Evolutionary conservation across 2,888 invertebrate species (phyloP).

Genomic region (Spisula solida): DNA sequence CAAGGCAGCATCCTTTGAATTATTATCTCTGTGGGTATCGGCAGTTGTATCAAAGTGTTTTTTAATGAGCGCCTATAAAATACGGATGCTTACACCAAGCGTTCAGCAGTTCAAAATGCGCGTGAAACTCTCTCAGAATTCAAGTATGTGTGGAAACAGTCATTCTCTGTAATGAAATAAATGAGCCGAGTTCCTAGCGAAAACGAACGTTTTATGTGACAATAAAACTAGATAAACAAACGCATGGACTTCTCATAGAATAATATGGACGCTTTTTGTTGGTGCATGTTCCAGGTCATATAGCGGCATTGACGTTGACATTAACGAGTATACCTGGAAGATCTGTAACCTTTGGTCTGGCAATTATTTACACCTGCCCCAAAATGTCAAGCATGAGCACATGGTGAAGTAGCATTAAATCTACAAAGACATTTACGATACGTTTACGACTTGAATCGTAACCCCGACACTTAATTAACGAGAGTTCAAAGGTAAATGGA

Average conservation of each 20-base stretch:
- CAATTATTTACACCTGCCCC: neutral
- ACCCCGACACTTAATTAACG: neutral
- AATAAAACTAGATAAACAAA: slow-evolving; percentile 5
- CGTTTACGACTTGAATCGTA: neutral
- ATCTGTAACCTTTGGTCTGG: neutral
- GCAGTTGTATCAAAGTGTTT: neutral
- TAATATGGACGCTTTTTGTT: neutral
- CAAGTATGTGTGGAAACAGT: neutral
- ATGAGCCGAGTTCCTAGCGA: neutral
- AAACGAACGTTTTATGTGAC: slow-evolving; percentile 3
- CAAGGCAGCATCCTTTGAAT: too few relatives aligned
- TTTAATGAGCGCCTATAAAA: neutral
- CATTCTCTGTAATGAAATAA: neutral
- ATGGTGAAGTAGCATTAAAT: neutral
- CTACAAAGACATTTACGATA: neutral
- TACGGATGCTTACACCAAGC: neutral
- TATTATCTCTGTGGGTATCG: too few relatives aligned
- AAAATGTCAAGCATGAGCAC: neutral
- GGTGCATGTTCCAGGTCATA: neutral
- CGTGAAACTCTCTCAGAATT: neutral
- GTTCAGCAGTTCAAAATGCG: neutral
- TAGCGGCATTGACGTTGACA: neutral
- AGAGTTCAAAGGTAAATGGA: neutral
- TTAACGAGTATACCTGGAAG: neutral
- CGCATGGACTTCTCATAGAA: neutral